phyloP scores from a whole-genome alignment of 2,797 vertebrate genomes.

The Bovichtus variegatus region DNA sequence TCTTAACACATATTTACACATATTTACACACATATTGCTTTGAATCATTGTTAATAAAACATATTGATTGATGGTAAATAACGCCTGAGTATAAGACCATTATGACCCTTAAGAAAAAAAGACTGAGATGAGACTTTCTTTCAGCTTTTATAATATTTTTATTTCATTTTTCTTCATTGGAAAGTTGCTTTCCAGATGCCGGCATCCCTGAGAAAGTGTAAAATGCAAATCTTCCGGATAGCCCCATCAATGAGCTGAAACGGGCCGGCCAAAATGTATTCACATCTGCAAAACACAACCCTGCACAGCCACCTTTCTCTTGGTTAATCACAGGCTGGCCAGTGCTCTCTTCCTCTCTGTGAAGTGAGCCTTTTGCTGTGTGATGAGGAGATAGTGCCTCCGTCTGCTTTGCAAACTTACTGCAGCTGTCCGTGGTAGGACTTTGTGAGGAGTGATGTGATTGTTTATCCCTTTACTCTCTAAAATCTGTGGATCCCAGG shows the following conservation, averaged over 20 bases:
- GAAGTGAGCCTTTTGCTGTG: constrained; percentile 22
- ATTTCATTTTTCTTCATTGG: constrained; percentile 74
- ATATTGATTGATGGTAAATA: not conserved
- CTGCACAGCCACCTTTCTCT: constrained; percentile 34
- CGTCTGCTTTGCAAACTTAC: constrained; percentile 59
- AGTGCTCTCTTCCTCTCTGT: constrained; percentile 9
- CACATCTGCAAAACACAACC: constrained; percentile 63
- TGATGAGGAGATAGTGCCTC: constrained; percentile 67
- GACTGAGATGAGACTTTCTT: constrained; percentile 9
- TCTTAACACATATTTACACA: not conserved
- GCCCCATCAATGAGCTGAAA: constrained; percentile 62
- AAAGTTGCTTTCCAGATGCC: constrained; percentile 85
- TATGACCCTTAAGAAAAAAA: not conserved
- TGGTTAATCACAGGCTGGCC: constrained; percentile 24
- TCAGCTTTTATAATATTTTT: constrained; percentile 68
- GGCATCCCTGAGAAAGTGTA: constrained; percentile 88
- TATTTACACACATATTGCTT: not conserved
- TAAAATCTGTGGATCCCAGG: constrained; percentile 56
- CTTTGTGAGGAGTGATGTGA: constrained; percentile 39
- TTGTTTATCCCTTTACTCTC: constrained; percentile 38
- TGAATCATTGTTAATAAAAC: not conserved
- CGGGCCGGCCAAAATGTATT: constrained; percentile 52
- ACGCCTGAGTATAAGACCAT: not conserved
- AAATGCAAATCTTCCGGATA: constrained; percentile 72
- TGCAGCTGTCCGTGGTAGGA: constrained; percentile 78